Evolutionary conservation across 2,888 invertebrate species (phyloP), one percentile per base, ranked within the genome.

Genomic region (Eristalis tenax): DNA sequence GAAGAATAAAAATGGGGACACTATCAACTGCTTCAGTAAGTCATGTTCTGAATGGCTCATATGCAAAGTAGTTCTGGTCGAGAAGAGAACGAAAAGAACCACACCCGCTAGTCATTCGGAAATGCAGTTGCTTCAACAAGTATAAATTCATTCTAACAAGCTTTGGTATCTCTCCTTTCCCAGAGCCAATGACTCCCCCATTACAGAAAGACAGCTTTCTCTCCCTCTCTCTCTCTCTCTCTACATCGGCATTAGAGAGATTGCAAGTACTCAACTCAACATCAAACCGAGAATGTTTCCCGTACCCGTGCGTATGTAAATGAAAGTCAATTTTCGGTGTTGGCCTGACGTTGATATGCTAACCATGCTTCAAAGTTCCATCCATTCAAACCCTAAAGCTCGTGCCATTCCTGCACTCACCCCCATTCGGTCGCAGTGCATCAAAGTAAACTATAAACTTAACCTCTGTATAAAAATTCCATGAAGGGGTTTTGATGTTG

Each of bases 401-500:
- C 50, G 18, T 40, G 28, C 56, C 63, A 69, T 56, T 40, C 73
- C 26, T 35, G 56, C 38, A 22, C 65, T 50, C 77, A 66, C 35
- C 59, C 57, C 22, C 28, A 15, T 26, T 23, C 4, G 57, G 50
- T 22, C 66, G 73, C 69, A 69, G 35, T 63, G 64, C 59, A 50
- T 50, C 50, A 77, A 40, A 75, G 73, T 70, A 81, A 81, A 83
- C 73, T 78, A 74, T 69, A 65, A 78, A 74, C 78, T 76, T 71
- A 28, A 28, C 70, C 66, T 43, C 78, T 63, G 70, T 78, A 75
- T 78, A 83, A 86, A 75, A 86, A 86, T 57, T 75, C 69, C 78
- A 78, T 71, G 68, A 77, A 85, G 68, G 50, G 73, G 85, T 73
- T 75, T 86, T 86, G 86, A 86, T 86, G 77, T 85, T 85, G 85